Evolutionary conservation across 1,140 invertebrate species (phyloP), one percentile per base, ranked within the genome.

Genomic region (Bombyx mori): DNA sequence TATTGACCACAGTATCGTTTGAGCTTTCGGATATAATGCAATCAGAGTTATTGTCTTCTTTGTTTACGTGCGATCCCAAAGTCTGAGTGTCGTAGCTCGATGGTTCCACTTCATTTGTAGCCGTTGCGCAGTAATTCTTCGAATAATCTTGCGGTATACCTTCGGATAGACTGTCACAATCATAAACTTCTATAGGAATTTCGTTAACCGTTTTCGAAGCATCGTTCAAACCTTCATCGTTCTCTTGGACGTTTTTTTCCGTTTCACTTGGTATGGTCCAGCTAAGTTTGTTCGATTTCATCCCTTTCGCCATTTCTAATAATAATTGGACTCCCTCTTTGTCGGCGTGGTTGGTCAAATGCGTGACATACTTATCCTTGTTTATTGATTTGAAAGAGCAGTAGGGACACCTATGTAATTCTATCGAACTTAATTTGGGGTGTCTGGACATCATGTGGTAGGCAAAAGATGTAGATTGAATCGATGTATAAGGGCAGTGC

Each of bases 401-500:
- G 52, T 88, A 86, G 0, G 80, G 73, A 62, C 90, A 91, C 6
- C 82, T 80, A 56, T 90, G 88, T 45, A 90, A 69, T 10, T 89
- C 77, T 45, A 77, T 78, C 7, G 85, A 82, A 55, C 86, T 85
- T 12, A 89, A 62, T 12, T 88, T 88, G 3, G 89, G 90, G 66
- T 91, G 90, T 67, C 89, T 90, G 0, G 88, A 88, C 56, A 89
- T 87, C 66, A 91, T 82, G 66, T 91, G 90, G 1, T 77, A 87
- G 67, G 94, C 92, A 71, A 93, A 93, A 3, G 90, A 57, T 0
- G 75, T 85, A 3, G 85, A 84, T 77, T 94, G 93, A 58, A 94
- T 94, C 59, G 91, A 90, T 1, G 89, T 89, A 73, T 93, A 94
- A 1, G 90, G 79, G 73, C 94, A 95, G 65, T 91, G 90, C 47